Evolutionary conservation across 2,888 invertebrate genomes (phyloP), one percentile per base, ranked within the genome.

Genomic region (Lutraria lutraria): DNA sequence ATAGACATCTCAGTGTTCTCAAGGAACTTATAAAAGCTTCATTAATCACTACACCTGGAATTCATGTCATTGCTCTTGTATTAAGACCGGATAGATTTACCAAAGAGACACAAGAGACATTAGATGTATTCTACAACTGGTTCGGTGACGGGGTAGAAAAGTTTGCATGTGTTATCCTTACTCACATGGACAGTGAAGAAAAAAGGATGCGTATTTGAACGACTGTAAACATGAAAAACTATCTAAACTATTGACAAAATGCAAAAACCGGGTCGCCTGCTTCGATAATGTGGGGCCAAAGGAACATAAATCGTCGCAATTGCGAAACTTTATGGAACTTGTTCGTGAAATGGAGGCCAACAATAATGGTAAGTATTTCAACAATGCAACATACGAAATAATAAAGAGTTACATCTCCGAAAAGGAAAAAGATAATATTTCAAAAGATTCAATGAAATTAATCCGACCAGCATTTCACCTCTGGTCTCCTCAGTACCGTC

Each of bases 51-150:
- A 79, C 34, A 6, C 85, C 85, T 21, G 85, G 85, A 4, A 79
- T 85, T 15, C 85, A 85, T 53, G 85, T 56, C 12, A 85, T 85
- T 79, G 85, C 76, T 19, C 76, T 79, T 53, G 85, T 85, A 13
- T n/a, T 85, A 21, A 76, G 34, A 52, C 43, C n/a, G 31, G 85
- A 56, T 13, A 76, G n/a, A 79, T 79, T 85, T 34, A 85, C 85
- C 29, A 53, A 53, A 31, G 85, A 85, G 76, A 19, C 79, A n/a
- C 31, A 85, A n/a, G 31, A 52, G 31, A 85, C 85, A n/a, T 56
- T 76, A 19, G 79, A 85, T 2, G 29, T 52, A 21, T 85, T 85
- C 16, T 85, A 54, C 54, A 2, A 79, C 0, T 85, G 85, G 85
- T 85, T 79, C 31, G 85, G 85, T 0, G 13, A 4, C 19, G 85